These are phyloP conservation scores for Wasmannia auropunctata DNA, from an alignment of 1,140 invertebrate species.

Conservation along the genomic window DNA sequence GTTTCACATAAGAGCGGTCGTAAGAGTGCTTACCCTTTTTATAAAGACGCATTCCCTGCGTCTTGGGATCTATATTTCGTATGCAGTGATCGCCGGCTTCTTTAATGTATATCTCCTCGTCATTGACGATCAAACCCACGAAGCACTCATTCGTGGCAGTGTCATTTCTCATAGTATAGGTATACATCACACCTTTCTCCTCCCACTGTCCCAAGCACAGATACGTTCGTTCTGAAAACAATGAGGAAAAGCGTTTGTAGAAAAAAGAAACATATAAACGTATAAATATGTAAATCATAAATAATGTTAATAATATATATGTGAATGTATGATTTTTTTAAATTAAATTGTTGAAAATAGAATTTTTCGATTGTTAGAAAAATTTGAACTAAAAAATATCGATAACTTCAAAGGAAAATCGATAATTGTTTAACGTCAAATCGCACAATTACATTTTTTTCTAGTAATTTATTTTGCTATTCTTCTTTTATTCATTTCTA, in stretches of 20 bases:
- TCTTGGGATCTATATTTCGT: conserved; percentile 87
- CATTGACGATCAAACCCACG: conserved; percentile 88
- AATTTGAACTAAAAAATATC: background rate
- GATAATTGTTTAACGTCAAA: background rate
- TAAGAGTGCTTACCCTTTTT: conserved; percentile 83
- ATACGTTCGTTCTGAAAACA: conserved; percentile 88
- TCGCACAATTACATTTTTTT: background rate
- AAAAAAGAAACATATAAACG: background rate
- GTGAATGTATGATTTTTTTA: background rate
- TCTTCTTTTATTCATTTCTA: conserved; percentile 33
- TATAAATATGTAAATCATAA: background rate
- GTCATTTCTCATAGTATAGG: conserved; percentile 89
- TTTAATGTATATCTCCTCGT: conserved; percentile 89
- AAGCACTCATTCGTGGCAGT: conserved; percentile 90
- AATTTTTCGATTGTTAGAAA: background rate
- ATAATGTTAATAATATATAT: background rate
- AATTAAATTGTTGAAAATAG: background rate
- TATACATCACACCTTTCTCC: conserved; percentile 89
- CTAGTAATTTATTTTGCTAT: background rate
- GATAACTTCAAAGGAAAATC: no score
- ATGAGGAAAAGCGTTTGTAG: background rate
- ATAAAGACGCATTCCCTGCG: conserved; percentile 88
- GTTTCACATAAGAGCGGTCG: background rate
- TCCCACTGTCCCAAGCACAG: conserved; percentile 90
- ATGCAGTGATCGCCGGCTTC: conserved; percentile 90